Evolutionary conservation across 2,888 invertebrate species (phyloP).

Genomic region (Antitype chi): DNA sequence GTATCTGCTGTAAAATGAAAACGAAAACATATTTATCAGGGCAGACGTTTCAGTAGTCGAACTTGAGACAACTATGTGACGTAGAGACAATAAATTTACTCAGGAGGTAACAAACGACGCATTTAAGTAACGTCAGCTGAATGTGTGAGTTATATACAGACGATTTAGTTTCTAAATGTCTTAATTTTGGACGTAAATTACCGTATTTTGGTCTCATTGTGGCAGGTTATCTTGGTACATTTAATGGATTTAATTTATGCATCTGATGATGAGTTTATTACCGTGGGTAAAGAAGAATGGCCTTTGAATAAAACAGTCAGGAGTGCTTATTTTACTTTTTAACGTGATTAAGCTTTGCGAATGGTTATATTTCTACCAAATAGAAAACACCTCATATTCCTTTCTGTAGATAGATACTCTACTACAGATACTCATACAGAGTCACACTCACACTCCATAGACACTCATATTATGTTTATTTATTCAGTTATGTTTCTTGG

Average conservation of each 20-base stretch:
- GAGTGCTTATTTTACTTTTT: neutral
- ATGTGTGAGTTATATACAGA: constrained; percentile 33
- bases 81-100: constrained; percentile 51
- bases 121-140: constrained; percentile 38
- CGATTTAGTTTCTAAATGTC: constrained; percentile 27
- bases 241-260: neutral
- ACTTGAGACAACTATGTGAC: constrained; percentile 51
- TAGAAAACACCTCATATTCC: neutral
- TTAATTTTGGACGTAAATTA: constrained; percentile 37
- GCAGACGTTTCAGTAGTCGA: constrained; percentile 32
- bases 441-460: too few species aligned
- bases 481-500: neutral
- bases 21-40: constrained; percentile 55
- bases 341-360: neutral
- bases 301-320: neutral
- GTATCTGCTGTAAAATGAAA: constrained; percentile 43
- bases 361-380: too few species aligned
- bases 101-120: constrained; percentile 51
- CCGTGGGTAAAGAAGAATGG: neutral
- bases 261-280: constrained; percentile 4
- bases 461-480: too few species aligned
- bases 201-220: constrained; percentile 18
- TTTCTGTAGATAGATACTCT: neutral
- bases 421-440: too few species aligned
- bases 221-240: constrained; percentile 1